Evolutionary conservation across 2,113 vertebrate genomes (phyloP).

Genomic region (Daubentonia madagascariensis): DNA sequence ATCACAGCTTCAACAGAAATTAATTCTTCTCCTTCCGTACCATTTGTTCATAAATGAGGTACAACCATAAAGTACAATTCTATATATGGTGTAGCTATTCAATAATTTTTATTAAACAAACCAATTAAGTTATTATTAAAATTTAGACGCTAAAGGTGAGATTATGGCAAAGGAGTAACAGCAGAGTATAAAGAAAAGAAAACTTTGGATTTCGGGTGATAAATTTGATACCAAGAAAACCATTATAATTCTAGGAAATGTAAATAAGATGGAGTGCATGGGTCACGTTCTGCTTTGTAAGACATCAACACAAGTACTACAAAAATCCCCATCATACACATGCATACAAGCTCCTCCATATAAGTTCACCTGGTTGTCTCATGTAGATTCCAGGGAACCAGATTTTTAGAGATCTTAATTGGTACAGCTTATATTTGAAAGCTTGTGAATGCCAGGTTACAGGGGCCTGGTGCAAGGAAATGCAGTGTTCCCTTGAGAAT

Average conservation of each 20-base stretch:
- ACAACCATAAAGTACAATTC: background rate
- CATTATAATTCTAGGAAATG: background rate
- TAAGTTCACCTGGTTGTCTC: background rate
- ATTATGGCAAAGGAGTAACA: background rate
- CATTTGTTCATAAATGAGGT: background rate
- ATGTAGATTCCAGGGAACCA: background rate
- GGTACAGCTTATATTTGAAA: background rate
- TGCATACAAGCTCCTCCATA: background rate
- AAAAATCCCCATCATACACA: background rate
- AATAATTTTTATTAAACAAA: background rate
- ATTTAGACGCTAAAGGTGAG: background rate
- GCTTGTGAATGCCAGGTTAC: conserved; percentile 17
- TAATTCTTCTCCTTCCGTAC: background rate
- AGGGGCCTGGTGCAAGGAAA: background rate
- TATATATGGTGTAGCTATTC: background rate
- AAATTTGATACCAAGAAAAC: background rate
- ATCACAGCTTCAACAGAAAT: background rate
- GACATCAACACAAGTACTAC: background rate
- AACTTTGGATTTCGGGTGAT: background rate
- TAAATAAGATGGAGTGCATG: background rate
- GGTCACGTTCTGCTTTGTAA: background rate
- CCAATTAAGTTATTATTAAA: conserved; percentile 11
- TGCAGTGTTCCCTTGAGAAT: conserved; percentile 27
- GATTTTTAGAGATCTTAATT: background rate
- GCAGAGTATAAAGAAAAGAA: background rate